A percentile compares a stretch with the other conserved stretches of the same genome.
phyloP scores from a whole-genome alignment of 2,113 vertebrate genomes.

The Corydoras maculifer region DNA sequence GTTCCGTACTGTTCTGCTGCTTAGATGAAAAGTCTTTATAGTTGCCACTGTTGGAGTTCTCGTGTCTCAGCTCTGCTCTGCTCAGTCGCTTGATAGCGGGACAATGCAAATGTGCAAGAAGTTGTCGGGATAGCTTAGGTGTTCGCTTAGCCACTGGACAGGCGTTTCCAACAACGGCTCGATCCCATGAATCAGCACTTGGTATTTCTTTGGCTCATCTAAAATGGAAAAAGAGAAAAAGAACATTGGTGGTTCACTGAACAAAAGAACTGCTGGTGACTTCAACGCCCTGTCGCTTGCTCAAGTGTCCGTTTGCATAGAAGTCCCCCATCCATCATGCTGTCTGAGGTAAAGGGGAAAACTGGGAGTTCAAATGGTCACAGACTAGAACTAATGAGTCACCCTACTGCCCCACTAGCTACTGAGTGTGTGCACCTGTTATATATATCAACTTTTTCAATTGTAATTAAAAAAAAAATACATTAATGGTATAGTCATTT shows the following conservation, averaged over 20 bases:
- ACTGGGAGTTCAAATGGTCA: constrained; percentile 25
- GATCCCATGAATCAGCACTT: constrained; percentile 95
- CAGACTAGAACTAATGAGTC: constrained; percentile 29
- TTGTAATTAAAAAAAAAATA: too few relatives aligned
- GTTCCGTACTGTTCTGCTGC: too few relatives aligned
- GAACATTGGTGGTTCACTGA: neutral
- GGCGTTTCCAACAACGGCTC: constrained; percentile 95
- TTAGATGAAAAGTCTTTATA: too few relatives aligned
- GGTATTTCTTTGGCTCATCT: constrained; percentile 86
- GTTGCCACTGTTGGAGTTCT: neutral
- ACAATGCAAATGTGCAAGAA: constrained; percentile 94
- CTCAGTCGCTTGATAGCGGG: constrained; percentile 83
- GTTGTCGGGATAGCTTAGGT: constrained; percentile 97
- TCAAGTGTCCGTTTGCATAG: constrained; percentile 4
- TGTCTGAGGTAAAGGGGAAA: constrained; percentile 16
- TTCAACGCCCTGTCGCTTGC: constrained; percentile 10
- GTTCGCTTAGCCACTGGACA: constrained; percentile 95
- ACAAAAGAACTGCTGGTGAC: constrained; percentile 12
- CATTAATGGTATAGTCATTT: too few relatives aligned
- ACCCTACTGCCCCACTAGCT: neutral
- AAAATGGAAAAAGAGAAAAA: constrained; percentile 20
- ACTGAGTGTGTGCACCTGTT: neutral
- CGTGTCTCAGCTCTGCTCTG: neutral
- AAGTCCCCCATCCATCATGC: constrained; percentile 29
- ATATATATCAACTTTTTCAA: too few relatives aligned